Conservation (phyloP, 2,888 invertebrate genomes). For the Epinotia ramella region DNA sequence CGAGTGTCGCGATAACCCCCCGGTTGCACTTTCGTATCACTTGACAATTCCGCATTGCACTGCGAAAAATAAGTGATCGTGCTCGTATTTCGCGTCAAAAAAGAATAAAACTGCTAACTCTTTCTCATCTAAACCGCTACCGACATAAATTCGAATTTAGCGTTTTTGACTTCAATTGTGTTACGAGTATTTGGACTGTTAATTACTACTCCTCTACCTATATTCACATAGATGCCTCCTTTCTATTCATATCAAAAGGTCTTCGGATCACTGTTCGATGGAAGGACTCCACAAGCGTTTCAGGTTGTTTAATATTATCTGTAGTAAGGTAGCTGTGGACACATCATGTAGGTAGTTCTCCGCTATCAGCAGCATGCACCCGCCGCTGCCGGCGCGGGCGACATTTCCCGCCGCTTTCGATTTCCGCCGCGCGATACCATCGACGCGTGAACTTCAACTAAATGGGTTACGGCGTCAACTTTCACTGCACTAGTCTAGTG, state of each 20-base stretch:
- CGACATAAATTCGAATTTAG: too few relatives aligned
- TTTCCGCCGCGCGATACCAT: conserved; percentile 24
- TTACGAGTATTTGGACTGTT: too few relatives aligned
- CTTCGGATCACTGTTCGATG: too few relatives aligned
- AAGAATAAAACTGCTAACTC: not conserved
- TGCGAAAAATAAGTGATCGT: conserved; percentile 3
- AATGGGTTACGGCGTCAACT: conserved; percentile 13
- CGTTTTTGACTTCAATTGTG: too few relatives aligned
- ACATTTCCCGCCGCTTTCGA: conserved; percentile 24
- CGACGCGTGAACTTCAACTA: conserved; percentile 6
- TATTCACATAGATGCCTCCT: too few relatives aligned
- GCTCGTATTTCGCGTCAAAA: not conserved
- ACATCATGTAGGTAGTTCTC: not conserved
- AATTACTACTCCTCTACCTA: too few relatives aligned
- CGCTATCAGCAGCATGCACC: not conserved
- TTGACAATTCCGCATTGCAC: not conserved
- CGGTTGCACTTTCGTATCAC: conserved; percentile 5
- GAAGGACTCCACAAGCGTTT: too few relatives aligned
- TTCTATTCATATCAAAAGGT: too few relatives aligned
- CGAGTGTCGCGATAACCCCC: not conserved
- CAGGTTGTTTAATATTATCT: not conserved
- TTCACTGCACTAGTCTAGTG: conserved; percentile 19
- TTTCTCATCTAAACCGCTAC: too few relatives aligned
- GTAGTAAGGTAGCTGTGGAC: not conserved
- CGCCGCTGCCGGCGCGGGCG: not conserved